Conservation (phyloP, 2,113 vertebrate genomes). For the Natator depressus region DNA sequence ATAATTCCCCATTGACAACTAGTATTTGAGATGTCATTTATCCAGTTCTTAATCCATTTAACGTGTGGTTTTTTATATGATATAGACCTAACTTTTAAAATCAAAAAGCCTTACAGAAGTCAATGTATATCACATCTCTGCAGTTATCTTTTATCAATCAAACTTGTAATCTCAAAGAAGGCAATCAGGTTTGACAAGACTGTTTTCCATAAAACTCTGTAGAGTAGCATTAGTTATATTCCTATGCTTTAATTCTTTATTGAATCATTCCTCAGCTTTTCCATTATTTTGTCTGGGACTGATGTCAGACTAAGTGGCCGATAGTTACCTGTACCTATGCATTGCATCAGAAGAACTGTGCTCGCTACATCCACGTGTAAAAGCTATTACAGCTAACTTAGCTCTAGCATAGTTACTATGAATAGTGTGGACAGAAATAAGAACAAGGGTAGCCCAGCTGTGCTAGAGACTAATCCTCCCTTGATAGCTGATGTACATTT, state of each 20-base stretch:
- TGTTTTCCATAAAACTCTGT: neutral
- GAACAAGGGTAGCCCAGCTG: neutral
- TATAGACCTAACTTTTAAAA: neutral
- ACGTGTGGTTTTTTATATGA: neutral
- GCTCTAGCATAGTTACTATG: neutral
- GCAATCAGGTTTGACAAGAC: neutral
- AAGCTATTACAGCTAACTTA: neutral
- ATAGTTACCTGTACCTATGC: accelerated
- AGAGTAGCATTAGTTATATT: neutral
- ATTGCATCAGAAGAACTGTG: accelerated
- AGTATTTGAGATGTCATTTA: neutral
- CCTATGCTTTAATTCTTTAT: neutral
- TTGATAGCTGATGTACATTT: neutral
- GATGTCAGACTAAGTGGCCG: neutral
- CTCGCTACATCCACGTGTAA: accelerated
- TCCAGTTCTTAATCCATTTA: neutral
- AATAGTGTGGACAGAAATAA: neutral
- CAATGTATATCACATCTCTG: neutral
- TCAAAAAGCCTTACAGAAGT: neutral
- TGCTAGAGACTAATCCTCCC: accelerated
- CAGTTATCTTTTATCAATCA: slow-evolving; percentile 4
- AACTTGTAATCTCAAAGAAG: neutral
- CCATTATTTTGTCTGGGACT: neutral
- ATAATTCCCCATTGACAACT: neutral
- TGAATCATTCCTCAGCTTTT: accelerated